Evolutionary conservation across 1,140 invertebrate species (phyloP), one percentile per base, ranked within the genome.

Genomic region (Danaus melanippus): DNA sequence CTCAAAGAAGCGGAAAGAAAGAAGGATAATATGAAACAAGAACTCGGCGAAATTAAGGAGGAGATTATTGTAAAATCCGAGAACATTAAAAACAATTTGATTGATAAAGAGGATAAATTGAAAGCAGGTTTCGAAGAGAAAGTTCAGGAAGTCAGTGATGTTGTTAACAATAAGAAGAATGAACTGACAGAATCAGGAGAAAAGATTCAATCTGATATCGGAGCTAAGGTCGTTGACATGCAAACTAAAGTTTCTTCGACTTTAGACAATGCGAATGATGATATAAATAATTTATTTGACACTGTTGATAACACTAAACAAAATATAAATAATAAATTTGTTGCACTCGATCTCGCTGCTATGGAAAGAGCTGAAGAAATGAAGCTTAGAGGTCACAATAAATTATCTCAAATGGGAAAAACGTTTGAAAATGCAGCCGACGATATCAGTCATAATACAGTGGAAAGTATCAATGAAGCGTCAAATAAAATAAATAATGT

Each of bases 341-440:
- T 75, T 46, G 65, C 69, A 50, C 46, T 84, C 10, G 76, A 85
- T 54, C 83, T 83, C 58, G 65, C 71, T 42, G 79, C 79, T 12
- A 66, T 64, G 60, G 81, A 86, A 70, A 67, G 72, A 63, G 69
- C 74, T 44, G 78, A 86, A 68, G 71, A 76, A 62, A 53, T 78
- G 9, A 74, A 64, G 62, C 42, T 70, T 8, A 62, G 64, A 51
- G 69, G 68, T 10, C 54, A 71, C 15, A 62, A 78, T 10, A 68
- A 67, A 51, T 42, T 74, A 12, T 47, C 56, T 3, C 52, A 67
- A 12, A 12, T 60, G 43, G 58, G 53, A 9, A 66, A 71, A 74
- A 55, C 64, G 32, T 46, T 74, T 10, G 66, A 69, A 50, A 59
- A 58, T 49, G 47, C 57, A 49, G 52, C 42, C 11, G 61, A 74